Base-by-base conservation (phyloP, 2,113 vertebrate species). In the Seriola aureovittata region DNA sequence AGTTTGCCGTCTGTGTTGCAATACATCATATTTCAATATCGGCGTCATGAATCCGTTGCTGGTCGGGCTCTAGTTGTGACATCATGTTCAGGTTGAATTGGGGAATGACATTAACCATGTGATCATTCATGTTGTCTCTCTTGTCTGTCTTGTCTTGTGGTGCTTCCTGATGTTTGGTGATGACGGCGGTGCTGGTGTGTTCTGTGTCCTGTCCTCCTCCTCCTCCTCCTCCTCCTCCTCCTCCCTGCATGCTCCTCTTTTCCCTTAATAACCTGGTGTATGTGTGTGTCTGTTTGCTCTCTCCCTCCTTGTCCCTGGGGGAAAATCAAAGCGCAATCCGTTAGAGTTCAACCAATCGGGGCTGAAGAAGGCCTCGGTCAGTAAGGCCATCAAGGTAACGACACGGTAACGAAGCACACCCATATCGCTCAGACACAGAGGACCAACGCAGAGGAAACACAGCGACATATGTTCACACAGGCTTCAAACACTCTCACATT, bases 351-450 rank as follows among this genome's bases (percentile, higher is more conserved):
- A 97, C 94, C 95, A 94, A 71, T 94, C 96, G 80, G 96, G 96
- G 95, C 95, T 97, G 96, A 99, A 96, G 98, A 97, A 96, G 96
- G 82, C 96, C 95, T 96, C 96, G 93, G 86, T 97, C 96, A 96
- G 94, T 96, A 98, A 97, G 95, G 96, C 96, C 88, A 90, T 97
- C 50, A 97, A 99, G 98, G 98, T 99, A 99, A 98, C 92, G 76
- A 78, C 86, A 94, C 87, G 66, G 55, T 44, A 83, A 87, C 81
- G 23, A 12, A 71, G 54, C 50, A 88, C 87, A 71, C 66, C 12
- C 38, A 60, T 54, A 69, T 3, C 5, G 12, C 58, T 70, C 75
- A 58, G 66, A 85, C 79, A 80, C 65, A 5, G 19, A 52, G n/a
- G 54, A 8, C 29, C 32, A n/a, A 21, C 0, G 0, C 42, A 54